phyloP scores from a whole-genome alignment of 2,797 vertebrate genomes.

The Zalophus californianus region DNA sequence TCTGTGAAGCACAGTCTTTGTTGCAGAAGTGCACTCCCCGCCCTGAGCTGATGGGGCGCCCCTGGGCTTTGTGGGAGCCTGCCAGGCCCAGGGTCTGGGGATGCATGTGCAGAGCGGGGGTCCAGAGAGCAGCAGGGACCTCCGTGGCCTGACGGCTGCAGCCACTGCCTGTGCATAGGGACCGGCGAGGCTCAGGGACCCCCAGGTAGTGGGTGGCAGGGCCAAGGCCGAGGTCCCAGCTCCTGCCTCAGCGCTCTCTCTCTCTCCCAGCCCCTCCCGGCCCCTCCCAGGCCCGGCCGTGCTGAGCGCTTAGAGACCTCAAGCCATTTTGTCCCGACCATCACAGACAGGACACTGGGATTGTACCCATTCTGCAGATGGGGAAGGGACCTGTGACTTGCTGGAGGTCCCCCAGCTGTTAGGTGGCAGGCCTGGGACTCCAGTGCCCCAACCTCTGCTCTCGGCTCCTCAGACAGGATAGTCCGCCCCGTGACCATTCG shows the following conservation, averaged over 20 bases:
- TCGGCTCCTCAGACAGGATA: neutral
- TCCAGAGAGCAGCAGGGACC: accelerated
- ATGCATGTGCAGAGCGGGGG: accelerated
- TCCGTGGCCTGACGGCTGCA: accelerated
- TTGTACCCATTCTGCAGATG: neutral
- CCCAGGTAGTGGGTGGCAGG: accelerated
- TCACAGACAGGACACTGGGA: neutral
- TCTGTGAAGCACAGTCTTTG: neutral
- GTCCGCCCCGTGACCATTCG: neutral
- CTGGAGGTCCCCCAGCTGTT: neutral
- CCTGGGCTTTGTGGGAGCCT: too few relatives aligned
- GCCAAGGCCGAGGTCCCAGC: neutral
- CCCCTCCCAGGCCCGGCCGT: accelerated
- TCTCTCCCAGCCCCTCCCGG: accelerated
- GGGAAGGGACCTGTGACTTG: neutral
- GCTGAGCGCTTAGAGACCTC: accelerated
- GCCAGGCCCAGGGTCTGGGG: accelerated
- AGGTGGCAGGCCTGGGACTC: neutral
- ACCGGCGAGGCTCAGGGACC: accelerated
- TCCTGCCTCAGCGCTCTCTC: neutral
- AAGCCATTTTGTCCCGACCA: accelerated
- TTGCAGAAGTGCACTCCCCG: neutral
- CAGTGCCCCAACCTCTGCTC: accelerated
- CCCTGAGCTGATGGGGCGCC: accelerated
- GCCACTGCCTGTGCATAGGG: neutral